Conservation (phyloP, 2,797 vertebrate genomes). For the Danio choprae region DNA sequence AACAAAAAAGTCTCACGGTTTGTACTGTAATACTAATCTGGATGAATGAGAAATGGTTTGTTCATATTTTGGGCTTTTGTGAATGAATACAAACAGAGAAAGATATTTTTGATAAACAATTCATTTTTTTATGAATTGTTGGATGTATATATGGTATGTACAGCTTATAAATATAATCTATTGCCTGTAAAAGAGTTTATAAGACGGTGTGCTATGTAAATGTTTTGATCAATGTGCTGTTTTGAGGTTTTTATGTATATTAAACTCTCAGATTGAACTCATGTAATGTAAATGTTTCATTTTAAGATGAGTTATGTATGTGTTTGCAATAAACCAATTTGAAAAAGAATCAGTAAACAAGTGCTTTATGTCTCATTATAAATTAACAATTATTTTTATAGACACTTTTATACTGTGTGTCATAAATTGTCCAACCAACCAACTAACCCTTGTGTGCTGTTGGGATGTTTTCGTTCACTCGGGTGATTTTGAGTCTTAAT, state of each 20-base stretch:
- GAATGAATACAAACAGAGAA: not conserved
- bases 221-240: not conserved
- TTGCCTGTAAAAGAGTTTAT: not conserved
- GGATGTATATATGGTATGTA: not conserved
- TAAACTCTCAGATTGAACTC: not conserved
- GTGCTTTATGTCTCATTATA: not conserved
- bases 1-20: not conserved
- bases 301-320: not conserved
- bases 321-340: not conserved
- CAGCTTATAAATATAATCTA: not conserved
- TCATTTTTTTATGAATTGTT: not conserved
- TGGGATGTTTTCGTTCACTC: too few species aligned
- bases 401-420: too few species aligned
- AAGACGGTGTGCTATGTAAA: not conserved
- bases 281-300: not conserved
- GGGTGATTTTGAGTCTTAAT: too few species aligned
- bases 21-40: not conserved
- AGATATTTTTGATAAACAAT: not conserved
- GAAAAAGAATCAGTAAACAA: not conserved
- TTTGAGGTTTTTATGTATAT: not conserved
- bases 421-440: too few species aligned
- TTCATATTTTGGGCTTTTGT: not conserved
- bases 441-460: too few species aligned
- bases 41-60: not conserved
- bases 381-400: not conserved